Evolutionary conservation across 2,113 vertebrate species (phyloP).

Genomic region (Aptenodytes forsteri): DNA sequence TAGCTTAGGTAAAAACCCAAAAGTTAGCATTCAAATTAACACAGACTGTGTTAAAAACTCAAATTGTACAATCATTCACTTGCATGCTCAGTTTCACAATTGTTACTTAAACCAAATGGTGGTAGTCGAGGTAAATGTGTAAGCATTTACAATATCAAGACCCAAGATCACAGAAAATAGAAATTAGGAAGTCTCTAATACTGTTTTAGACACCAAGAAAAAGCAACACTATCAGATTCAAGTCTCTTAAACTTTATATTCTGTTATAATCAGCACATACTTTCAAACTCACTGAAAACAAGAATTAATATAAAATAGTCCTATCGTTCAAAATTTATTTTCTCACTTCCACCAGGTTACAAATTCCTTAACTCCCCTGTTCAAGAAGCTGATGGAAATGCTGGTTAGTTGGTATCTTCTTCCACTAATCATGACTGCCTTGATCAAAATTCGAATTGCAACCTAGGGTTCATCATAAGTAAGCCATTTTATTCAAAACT

Average conservation of each 20-base stretch:
- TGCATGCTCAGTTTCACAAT: neutral
- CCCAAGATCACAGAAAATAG: fast-evolving
- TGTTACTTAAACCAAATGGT: neutral
- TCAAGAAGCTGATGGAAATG: neutral
- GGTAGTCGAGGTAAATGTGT: neutral
- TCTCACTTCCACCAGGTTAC: neutral
- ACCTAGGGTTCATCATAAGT: neutral
- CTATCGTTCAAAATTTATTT: neutral
- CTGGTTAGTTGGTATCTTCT: neutral
- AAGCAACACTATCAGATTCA: neutral
- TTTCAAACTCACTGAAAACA: neutral
- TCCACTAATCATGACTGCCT: neutral
- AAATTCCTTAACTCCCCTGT: neutral
- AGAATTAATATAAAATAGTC: neutral
- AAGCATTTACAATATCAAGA: neutral
- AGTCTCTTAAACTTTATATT: neutral
- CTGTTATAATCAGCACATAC: neutral
- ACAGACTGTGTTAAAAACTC: neutral
- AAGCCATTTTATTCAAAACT: neutral
- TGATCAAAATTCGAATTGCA: neutral
- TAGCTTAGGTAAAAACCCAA: neutral
- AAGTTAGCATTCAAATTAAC: neutral
- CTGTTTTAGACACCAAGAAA: neutral
- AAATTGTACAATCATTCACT: neutral
- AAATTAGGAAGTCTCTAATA: neutral